These are phyloP conservation scores for Daboia siamensis DNA, from an alignment of 2,113 vertebrate genomes.

Conservation along the genomic window DNA sequence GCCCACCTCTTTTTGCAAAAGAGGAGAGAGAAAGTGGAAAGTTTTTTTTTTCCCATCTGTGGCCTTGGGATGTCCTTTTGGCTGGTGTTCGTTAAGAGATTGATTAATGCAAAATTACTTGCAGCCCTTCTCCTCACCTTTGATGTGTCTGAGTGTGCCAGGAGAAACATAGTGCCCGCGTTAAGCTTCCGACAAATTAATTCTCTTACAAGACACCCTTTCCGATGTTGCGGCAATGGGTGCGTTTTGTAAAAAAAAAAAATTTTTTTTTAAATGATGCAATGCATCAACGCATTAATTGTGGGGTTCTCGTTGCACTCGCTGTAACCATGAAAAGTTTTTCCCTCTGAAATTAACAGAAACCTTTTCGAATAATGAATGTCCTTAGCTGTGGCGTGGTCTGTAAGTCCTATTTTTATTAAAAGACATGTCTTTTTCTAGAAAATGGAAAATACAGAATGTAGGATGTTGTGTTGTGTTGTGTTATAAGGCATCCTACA, in stretches of 20 bases:
- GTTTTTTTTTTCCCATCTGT: neutral
- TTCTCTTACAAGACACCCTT: slow-evolving; percentile 49
- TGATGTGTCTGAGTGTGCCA: neutral
- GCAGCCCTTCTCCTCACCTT: neutral
- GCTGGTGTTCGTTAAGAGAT: neutral
- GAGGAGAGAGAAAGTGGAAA: neutral
- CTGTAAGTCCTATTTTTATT: neutral
- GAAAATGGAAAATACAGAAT: neutral
- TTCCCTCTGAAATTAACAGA: neutral
- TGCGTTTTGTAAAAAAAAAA: neutral
- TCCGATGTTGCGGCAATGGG: slow-evolving; percentile 39
- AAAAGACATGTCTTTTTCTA: neutral
- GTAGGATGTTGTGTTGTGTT: neutral
- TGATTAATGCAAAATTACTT: slow-evolving; percentile 7
- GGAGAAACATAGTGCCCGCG: slow-evolving; percentile 34
- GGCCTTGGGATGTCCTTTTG: slow-evolving; percentile 7
- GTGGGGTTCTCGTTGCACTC: neutral
- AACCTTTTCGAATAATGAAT: neutral
- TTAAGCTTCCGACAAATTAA: slow-evolving; percentile 63
- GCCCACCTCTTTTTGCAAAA: neutral
- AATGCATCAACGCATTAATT: neutral
- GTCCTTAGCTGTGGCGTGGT: neutral
- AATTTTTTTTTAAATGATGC: neutral
- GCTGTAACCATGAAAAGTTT: neutral
- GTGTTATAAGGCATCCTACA: neutral